Evolutionary conservation across 1,140 invertebrate species (phyloP).

Genomic region (Oncopodura yosiiana): DNA sequence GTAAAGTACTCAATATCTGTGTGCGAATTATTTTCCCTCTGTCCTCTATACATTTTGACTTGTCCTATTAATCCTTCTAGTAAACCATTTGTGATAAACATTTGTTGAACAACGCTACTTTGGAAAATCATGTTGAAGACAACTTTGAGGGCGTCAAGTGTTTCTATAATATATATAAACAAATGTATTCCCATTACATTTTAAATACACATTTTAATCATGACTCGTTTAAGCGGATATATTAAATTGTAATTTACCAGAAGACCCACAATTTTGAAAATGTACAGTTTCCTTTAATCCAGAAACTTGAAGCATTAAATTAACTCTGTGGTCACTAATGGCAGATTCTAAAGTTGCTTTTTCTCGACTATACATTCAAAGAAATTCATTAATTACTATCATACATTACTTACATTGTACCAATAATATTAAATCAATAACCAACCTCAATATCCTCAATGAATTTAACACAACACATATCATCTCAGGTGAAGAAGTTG

Average conservation of each 20-base stretch:
- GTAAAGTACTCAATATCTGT: slow-evolving; percentile 71
- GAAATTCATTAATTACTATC: not conserved
- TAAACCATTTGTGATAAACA: slow-evolving; percentile 60
- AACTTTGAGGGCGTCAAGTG: slow-evolving; percentile 70
- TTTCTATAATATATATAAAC: slow-evolving; percentile 9
- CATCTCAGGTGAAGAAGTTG: slow-evolving; percentile 1
- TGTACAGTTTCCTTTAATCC: slow-evolving; percentile 6
- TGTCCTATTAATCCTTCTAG: slow-evolving; percentile 63
- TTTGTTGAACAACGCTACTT: slow-evolving; percentile 55
- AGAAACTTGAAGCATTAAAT: slow-evolving; percentile 14
- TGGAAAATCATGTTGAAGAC: slow-evolving; percentile 83
- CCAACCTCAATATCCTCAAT: slow-evolving; percentile 16
- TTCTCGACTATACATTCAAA: slow-evolving; percentile 21
- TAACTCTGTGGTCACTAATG: slow-evolving; percentile 5
- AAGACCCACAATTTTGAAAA: slow-evolving; percentile 16
- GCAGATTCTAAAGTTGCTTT: slow-evolving; percentile 21
- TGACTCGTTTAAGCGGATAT: not conserved
- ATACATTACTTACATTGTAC: not conserved
- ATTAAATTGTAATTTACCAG: slow-evolving; percentile 3
- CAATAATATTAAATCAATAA: not conserved
- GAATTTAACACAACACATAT: slow-evolving; percentile 6
- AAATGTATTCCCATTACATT: not conserved
- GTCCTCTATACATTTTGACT: slow-evolving; percentile 55
- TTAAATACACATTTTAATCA: not conserved
- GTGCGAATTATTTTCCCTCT: no score